Evolutionary conservation across 2,113 vertebrate species (phyloP).

Genomic region (Psephotus haematonotus): DNA sequence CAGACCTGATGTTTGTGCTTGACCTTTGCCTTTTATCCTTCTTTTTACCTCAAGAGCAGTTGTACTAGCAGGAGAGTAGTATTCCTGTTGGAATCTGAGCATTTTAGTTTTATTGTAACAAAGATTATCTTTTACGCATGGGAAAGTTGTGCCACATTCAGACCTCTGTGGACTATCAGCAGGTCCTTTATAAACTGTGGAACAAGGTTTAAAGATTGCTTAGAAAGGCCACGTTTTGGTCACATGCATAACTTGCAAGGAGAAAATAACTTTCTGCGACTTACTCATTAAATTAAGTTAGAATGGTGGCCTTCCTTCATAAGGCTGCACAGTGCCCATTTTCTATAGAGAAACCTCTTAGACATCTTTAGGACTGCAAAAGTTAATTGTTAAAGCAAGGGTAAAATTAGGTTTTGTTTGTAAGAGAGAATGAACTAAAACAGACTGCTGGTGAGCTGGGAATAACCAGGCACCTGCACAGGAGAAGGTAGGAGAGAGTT

Average conservation of each 20-base stretch:
- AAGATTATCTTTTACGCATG: background rate
- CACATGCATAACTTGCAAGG: background rate
- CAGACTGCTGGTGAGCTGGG: background rate
- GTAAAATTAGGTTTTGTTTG: background rate
- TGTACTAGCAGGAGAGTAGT: background rate
- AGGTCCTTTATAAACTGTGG: rapidly evolving
- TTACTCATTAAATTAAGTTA: background rate
- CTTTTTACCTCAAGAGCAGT: background rate
- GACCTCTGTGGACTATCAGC: background rate
- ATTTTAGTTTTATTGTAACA: background rate
- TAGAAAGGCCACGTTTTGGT: background rate
- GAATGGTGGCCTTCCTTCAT: background rate
- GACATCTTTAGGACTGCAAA: background rate
- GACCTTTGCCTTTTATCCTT: background rate
- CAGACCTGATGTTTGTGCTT: background rate
- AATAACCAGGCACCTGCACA: background rate
- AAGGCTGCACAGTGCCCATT: background rate
- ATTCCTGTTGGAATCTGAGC: background rate
- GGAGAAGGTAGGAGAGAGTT: background rate
- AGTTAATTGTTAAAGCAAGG: background rate
- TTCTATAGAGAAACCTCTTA: background rate
- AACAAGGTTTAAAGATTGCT: background rate
- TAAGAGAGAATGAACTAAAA: background rate
- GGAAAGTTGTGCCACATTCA: background rate
- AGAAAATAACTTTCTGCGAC: background rate